Base-by-base conservation (phyloP, 2,113 vertebrate species). In the Anhinga rufa region DNA sequence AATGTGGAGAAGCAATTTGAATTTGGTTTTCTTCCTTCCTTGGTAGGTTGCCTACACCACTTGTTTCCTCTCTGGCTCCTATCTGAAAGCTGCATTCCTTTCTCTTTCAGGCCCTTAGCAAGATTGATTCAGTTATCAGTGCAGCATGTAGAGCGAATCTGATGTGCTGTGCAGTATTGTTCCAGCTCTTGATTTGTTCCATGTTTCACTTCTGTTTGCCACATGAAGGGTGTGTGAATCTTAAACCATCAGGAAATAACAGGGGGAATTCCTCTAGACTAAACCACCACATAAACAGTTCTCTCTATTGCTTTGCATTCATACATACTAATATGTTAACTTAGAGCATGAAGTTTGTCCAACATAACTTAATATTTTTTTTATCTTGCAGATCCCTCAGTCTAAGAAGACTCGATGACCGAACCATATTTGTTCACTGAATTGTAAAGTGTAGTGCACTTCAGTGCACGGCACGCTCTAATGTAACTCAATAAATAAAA, bases 151-250 rank as follows among this genome's bases (percentile, higher is more conserved):
- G 25, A 93, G 89, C 44, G 82, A 77, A 70, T 90, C 68, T 94
- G 89, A 91, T 46, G 75, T 89, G 66, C 89, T 96, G 58, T 80
- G 82, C 66, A 49, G 58, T 46, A 65, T 89, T 86, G 60, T 93
- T 96, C 89, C 95, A 97, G 93, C 87, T 95, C 82, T 94, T 97
- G 94, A 97, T 97, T 95, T 92, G 84, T 97, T 97, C 97, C 95
- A 91, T 68, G 95, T 93, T 95, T 94, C 92, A 93, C 89, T 97
- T 94, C 94, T 95, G 94, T 95, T 94, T 83, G 87, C 95, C 94
- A 95, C 87, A 90, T 96, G 93, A 94, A 96, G 89, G 79, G 91
- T 90, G 87, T 95, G 71, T 86, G 85, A 95, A 58, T 82, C 85
- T 93, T 83, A 75, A 95, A 61, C 78, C 71, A 77, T 95, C 82